phyloP scores from a whole-genome alignment of 2,113 vertebrate genomes.

The Athene noctua region DNA sequence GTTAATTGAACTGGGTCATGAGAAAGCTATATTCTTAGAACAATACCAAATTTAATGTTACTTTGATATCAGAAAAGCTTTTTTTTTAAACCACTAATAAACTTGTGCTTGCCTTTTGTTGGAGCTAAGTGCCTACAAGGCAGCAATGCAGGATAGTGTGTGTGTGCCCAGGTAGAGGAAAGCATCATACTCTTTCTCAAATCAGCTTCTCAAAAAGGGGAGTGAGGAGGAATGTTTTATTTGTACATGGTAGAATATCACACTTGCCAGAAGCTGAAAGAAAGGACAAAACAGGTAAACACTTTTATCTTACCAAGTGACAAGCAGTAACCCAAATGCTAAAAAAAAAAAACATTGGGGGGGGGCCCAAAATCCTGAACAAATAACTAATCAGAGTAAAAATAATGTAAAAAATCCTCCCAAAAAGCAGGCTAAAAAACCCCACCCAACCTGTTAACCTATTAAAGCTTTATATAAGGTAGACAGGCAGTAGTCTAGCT shows the following conservation, averaged over 20 bases:
- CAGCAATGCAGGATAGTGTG: fast-evolving
- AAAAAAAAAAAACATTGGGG: background rate
- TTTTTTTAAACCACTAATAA: background rate
- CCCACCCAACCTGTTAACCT: background rate
- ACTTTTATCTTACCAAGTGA: background rate
- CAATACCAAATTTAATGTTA: background rate
- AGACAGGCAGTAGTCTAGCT: background rate
- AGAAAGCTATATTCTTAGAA: background rate
- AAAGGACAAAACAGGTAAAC: background rate
- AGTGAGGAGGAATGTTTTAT: background rate
- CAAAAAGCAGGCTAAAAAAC: background rate
- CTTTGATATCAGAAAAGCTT: background rate
- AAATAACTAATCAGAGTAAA: background rate
- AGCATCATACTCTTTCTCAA: fast-evolving
- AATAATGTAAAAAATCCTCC: background rate
- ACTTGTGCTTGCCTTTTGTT: background rate
- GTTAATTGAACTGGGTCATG: background rate
- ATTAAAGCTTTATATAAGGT: background rate
- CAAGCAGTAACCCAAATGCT: background rate
- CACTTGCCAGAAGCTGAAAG: background rate
- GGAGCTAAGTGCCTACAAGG: background rate
- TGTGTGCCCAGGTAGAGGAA: background rate
- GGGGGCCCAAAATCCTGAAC: background rate
- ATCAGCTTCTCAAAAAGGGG: background rate
- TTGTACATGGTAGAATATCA: background rate